Percentiles rank a stretch among this genome's conserved stretches.
phyloP scores from a whole-genome alignment of 1,140 invertebrate genomes.

The Trialeurodes vaporariorum region DNA sequence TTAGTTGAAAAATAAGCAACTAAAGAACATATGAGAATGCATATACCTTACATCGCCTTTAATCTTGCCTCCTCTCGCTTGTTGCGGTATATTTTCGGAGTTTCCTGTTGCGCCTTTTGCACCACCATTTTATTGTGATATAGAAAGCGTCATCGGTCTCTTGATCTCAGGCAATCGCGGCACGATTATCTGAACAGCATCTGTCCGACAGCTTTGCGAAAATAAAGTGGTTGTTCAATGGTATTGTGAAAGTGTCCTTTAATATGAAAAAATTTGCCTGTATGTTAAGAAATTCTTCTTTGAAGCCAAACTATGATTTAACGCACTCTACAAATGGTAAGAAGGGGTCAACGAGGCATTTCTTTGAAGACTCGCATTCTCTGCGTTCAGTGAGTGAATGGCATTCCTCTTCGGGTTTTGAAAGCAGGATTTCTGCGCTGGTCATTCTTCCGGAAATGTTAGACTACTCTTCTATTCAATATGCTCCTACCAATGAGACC shows the following conservation, averaged over 20 bases:
- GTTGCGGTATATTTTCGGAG: neutral
- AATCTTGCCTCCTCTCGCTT: too few relatives aligned
- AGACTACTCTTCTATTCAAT: too few relatives aligned
- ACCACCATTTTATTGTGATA: neutral
- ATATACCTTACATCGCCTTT: too few relatives aligned
- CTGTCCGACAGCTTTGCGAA: neutral
- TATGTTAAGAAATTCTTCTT: neutral
- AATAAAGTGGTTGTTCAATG: neutral
- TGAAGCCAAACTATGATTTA: neutral
- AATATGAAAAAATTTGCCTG: neutral
- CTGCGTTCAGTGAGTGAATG: neutral
- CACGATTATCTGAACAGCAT: neutral
- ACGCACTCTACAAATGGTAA: neutral
- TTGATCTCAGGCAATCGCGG: neutral
- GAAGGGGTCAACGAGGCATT: neutral
- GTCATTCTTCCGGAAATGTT: too few relatives aligned
- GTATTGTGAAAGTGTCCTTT: neutral
- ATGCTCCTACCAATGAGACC: too few relatives aligned
- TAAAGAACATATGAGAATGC: too few relatives aligned
- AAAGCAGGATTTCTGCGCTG: too few relatives aligned
- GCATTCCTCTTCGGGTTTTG: too few relatives aligned
- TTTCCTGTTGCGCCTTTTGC: neutral
- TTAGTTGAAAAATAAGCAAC: too few relatives aligned
- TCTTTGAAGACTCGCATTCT: neutral
- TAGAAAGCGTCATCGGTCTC: neutral